phyloP scores from a whole-genome alignment of 1,140 invertebrate genomes.

The Scylla paramamosain region DNA sequence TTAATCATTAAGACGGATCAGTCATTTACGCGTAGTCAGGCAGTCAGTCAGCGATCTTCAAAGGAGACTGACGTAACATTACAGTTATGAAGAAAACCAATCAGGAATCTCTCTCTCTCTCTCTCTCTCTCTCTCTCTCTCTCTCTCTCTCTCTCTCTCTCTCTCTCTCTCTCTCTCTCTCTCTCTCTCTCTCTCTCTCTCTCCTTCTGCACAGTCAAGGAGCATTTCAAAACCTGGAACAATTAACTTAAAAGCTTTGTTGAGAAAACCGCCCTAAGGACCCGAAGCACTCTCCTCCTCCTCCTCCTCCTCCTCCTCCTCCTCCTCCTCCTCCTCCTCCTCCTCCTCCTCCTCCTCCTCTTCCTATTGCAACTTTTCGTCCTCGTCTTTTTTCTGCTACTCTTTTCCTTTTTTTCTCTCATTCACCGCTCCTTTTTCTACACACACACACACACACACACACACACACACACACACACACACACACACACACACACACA shows the following conservation, averaged over 20 bases:
- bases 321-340: neutral
- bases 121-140: slow-evolving; percentile 12
- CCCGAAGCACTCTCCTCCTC: neutral
- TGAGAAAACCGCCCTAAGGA: neutral
- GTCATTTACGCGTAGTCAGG: no score
- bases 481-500: no score
- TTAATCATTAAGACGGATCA: no score
- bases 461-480: no score
- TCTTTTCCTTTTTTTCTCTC: neutral
- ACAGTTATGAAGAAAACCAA: no score
- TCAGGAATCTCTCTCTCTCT: neutral
- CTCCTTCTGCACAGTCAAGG: neutral
- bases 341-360: neutral
- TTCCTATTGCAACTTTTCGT: neutral
- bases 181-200: neutral
- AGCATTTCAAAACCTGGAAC: neutral
- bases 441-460: no score
- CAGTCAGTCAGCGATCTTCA: no score
- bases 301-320: neutral
- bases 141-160: neutral
- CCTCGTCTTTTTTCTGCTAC: neutral
- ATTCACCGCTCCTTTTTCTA: no score
- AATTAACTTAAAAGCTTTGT: slow-evolving; percentile 13
- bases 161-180: no score
- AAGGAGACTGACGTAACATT: no score